Percentiles rank a stretch among this genome's conserved stretches.
Evolutionary conservation across 2,888 invertebrate genomes (phyloP).

Genomic region (Dermolepida albohirtum): DNA sequence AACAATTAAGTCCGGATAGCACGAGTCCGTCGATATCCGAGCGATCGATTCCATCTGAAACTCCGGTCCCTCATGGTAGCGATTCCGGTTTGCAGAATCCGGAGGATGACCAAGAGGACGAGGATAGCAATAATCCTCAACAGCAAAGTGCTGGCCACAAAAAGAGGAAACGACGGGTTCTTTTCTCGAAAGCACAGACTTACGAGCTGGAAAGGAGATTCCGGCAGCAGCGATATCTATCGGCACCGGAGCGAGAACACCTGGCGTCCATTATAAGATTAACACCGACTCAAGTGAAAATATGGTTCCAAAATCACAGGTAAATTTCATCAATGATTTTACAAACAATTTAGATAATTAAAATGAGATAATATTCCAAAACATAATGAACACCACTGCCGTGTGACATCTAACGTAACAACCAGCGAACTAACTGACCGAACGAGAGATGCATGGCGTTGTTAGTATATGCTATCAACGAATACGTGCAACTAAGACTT

Average conservation of each 20-base stretch:
- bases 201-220: slow-evolving; percentile 96
- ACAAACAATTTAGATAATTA: too few species aligned
- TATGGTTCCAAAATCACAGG: slow-evolving; percentile 99
- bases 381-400: too few species aligned
- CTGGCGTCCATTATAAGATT: slow-evolving; percentile 93
- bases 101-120: slow-evolving; percentile 72
- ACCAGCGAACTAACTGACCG: too few species aligned
- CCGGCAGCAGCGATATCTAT: slow-evolving; percentile 94
- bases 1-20: slow-evolving; percentile 86
- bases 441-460: too few species aligned
- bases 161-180: slow-evolving; percentile 93
- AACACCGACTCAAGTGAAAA: slow-evolving; percentile 98
- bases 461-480: too few species aligned
- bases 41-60: slow-evolving; percentile 67
- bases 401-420: too few species aligned
- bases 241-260: slow-evolving; percentile 97
- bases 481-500: too few species aligned
- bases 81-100: slow-evolving; percentile 50
- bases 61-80: slow-evolving; percentile 49
- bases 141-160: slow-evolving; percentile 73
- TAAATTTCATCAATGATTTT: slow-evolving; percentile 50
- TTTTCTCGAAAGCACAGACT: slow-evolving; percentile 98
- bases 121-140: slow-evolving; percentile 62
- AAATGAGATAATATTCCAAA: too few species aligned
- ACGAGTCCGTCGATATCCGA: slow-evolving; percentile 88